phyloP scores from a whole-genome alignment of 2,797 vertebrate genomes.

The Mycteria americana region DNA sequence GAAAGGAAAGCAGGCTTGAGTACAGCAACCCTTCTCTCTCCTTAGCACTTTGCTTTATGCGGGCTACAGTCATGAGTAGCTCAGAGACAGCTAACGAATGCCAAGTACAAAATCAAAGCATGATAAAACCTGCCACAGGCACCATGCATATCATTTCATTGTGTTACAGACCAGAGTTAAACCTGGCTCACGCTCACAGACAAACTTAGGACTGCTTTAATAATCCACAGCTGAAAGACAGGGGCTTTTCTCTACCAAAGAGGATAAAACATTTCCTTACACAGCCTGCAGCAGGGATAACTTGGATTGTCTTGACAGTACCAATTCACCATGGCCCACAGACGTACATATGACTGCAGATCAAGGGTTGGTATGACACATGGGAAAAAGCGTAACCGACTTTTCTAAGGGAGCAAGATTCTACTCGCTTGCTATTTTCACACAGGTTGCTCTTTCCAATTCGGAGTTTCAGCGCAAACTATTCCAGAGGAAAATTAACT shows the following conservation, averaged over 20 bases:
- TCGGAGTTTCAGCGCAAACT: slow-evolving; percentile 21
- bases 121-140: slow-evolving; percentile 76
- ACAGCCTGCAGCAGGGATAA: slow-evolving; percentile 78
- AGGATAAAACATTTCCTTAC: slow-evolving; percentile 72
- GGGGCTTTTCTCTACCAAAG: slow-evolving; percentile 74
- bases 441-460: slow-evolving; percentile 54
- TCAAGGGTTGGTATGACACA: slow-evolving; percentile 62
- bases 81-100: slow-evolving; percentile 72
- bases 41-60: slow-evolving; percentile 61
- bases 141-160: slow-evolving; percentile 70
- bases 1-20: slow-evolving; percentile 75
- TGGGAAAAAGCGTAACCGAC: slow-evolving; percentile 57
- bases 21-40: slow-evolving; percentile 57
- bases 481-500: not conserved
- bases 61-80: slow-evolving; percentile 64
- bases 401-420: slow-evolving; percentile 37
- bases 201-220: slow-evolving; percentile 75
- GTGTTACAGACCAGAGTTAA: slow-evolving; percentile 73
- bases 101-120: slow-evolving; percentile 78
- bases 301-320: slow-evolving; percentile 72
- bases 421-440: slow-evolving; percentile 27
- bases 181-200: slow-evolving; percentile 74
- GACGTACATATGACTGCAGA: slow-evolving; percentile 63
- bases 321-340: slow-evolving; percentile 66
- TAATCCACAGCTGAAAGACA: slow-evolving; percentile 75